Base-by-base conservation (phyloP, 2,888 invertebrate genomes). In the Lepidocyrtoides sp. region DNA sequence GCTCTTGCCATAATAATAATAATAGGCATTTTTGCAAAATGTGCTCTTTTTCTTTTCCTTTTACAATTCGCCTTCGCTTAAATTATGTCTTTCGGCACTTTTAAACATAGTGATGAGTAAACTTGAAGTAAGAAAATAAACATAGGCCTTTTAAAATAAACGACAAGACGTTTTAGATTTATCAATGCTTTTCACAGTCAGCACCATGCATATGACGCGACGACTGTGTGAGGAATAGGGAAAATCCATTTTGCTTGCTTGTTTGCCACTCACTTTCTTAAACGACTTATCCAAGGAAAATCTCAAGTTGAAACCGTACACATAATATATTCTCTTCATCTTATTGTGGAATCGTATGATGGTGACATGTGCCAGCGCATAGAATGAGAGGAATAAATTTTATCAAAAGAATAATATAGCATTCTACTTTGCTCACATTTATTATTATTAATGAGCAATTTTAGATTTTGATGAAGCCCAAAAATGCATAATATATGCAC, bases 121-220 rank as follows among this genome's bases (percentile, higher is more conserved):
- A 69, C 69, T 36, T 69, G n/a, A 69, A 69, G 8, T 69, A 41
- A 69, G 17, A 63, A 63, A 63, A 63, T 60, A 63, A 29, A 63
- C 29, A 51, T 5, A 63, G 7, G 63, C 29, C 29, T 63, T 63
- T 63, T 17, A 17, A 63, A 63, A 63, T 63, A 63, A 63, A 63
- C 63, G 29, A 29, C 2, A 29, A 63, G 63, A 29, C 29, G 63
- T 29, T 26, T 14, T 63, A 63, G 29, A 63, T 63, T 63, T 14
- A 63, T 63, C 63, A 29, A 23, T n/a, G n/a, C 10, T 4, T 60
- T 60, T 23, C 23, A 23, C 4, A 60, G 54, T 12, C 57, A 7
- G 10, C 7, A 26, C 10, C 23, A 3, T 60, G 57, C 20, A 60
- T 23, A 10, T n/a, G n/a, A n/a, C n/a, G 23, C 57, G 23, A 60